Base-by-base conservation (phyloP, 2,888 invertebrate genomes). In the Acanthococcus lagerstroemiae region DNA sequence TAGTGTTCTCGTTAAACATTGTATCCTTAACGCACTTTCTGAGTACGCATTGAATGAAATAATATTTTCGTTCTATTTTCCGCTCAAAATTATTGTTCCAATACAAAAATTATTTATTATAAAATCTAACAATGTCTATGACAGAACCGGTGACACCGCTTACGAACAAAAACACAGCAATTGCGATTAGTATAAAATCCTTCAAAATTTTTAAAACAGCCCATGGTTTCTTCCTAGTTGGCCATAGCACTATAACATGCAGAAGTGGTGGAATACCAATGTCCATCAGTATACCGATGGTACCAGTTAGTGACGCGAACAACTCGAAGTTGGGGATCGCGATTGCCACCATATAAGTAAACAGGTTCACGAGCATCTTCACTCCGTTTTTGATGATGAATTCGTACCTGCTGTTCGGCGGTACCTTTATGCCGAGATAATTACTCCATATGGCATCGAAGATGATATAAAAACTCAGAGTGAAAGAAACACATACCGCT, bases 361-460 rank as follows among this genome's bases (percentile, higher is more conserved):
- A 5, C 26, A 52, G 3, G 24, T 15, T n/a, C 12, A 52, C 7
- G 5, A 24, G 9, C 3, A 24, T 52, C 15, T 52, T 52, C 22
- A 52, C 6, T 15, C 21, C 7, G 15, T 22, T 21, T 15, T 45
- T 15, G 4, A 45, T 45, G 17, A 15, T 4, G 6, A 4, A 6
- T 52, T 52, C 37, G 12, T 15, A 37, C 12, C 12, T 37, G 37
- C 37, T 37, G 37, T 2, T n/a, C 3, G 37, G 3, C 12, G 37
- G n/a, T n/a, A 9, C 12, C 37, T 37, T 9, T 3, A 15, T 37
- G n/a, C 37, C 52, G 4, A 37, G 9, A n/a, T 52, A 27, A 4
- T 52, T 52, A 54, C 54, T 63, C 63, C 63, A 52, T 7, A 63
- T 52, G 15, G 52, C 54, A 17, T 63, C 63, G 25, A 63, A 63